Evolutionary conservation across 2,113 vertebrate species (phyloP).

Genomic region (Tichodroma muraria): DNA sequence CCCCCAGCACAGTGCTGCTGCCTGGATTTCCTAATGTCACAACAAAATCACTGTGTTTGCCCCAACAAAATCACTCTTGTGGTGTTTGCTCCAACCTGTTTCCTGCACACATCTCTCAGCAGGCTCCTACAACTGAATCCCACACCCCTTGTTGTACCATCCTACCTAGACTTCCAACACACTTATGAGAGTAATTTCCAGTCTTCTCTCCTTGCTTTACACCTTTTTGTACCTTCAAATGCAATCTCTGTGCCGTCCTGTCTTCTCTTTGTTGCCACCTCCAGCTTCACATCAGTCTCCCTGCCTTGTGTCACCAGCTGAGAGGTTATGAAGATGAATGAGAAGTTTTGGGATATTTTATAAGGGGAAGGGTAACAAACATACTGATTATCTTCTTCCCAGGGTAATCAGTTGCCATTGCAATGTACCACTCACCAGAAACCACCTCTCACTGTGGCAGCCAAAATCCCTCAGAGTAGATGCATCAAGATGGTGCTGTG

Average conservation of each 20-base stretch:
- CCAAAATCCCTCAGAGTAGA: accelerated
- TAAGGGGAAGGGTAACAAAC: not conserved
- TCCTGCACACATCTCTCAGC: not conserved
- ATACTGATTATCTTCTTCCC: not conserved
- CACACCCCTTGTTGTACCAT: accelerated
- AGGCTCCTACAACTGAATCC: not conserved
- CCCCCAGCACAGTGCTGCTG: not conserved
- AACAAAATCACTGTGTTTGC: not conserved
- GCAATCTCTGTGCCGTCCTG: accelerated
- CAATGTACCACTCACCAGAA: not conserved
- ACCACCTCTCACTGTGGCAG: not conserved
- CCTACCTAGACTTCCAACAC: not conserved
- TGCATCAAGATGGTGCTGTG: not conserved
- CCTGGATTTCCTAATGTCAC: not conserved
- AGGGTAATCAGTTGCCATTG: not conserved
- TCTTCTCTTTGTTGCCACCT: not conserved
- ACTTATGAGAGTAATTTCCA: not conserved
- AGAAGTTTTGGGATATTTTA: not conserved
- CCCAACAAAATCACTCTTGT: not conserved
- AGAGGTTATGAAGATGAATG: not conserved
- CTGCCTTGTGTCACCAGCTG: not conserved
- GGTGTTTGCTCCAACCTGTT: not conserved
- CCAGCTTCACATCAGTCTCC: not conserved
- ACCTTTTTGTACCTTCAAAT: not conserved
- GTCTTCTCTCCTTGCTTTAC: not conserved